These are phyloP conservation scores for Julus scandinavius DNA, from an alignment of 2,888 invertebrate genomes.

Conservation along the genomic window DNA sequence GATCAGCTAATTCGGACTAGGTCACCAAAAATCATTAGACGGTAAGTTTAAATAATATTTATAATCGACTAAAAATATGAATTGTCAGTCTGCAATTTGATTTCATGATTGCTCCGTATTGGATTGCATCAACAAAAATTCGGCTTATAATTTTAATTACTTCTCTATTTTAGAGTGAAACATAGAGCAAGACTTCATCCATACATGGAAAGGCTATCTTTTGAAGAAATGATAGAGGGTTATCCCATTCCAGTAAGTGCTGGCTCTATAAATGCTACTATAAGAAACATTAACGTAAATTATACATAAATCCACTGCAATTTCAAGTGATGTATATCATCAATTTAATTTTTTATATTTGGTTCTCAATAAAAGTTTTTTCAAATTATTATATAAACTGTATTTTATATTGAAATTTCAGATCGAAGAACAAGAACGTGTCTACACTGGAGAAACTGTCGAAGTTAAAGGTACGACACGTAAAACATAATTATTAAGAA, in stretches of 20 bases:
- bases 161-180: conserved; percentile 55
- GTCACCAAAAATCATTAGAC: conserved; percentile 57
- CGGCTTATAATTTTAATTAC: conserved; percentile 29
- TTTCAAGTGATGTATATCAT: too few species aligned
- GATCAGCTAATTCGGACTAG: conserved; percentile 56
- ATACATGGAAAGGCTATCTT: conserved; percentile 56
- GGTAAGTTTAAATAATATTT: conserved; percentile 53
- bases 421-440: neutral
- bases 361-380: too few species aligned
- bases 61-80: neutral
- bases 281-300: too few species aligned
- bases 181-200: conserved; percentile 56
- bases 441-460: neutral
- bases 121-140: too few species aligned
- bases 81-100: too few species aligned
- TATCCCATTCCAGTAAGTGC: conserved; percentile 59
- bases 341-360: too few species aligned
- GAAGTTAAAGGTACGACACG: neutral
- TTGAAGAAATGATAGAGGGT: conserved; percentile 58
- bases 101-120: too few species aligned
- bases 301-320: too few species aligned
- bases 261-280: too few species aligned
- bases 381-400: too few species aligned
- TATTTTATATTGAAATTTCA: neutral
- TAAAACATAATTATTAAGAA: too few species aligned